Evolutionary conservation across 2,888 invertebrate species (phyloP), one percentile per base, ranked within the genome.

Genomic region (Tenthredo amoena): DNA sequence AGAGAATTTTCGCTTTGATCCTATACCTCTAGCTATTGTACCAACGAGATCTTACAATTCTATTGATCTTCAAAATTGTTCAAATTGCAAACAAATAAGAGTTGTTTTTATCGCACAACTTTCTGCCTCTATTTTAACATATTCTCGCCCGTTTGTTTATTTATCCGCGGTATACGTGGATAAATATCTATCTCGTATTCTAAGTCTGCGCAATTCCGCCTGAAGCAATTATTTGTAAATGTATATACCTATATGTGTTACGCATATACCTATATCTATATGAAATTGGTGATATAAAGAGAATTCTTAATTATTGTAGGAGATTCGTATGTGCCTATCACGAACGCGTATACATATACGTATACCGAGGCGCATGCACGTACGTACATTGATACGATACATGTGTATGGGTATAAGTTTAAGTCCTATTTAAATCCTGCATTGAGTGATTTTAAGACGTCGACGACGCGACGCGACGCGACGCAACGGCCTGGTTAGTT

Each of bases 391-490:
- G 4, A 68, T n/a, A 43, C 43, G 4, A 12, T 12, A 72, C 43
- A 5, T 21, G 1, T 4, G 26, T 62, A 34, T 34, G 6, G 15
- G 31, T 68, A 18, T 26, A 68, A 68, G 68, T 68, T 68, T 12
- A 62, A 21, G 21, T 74, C 72, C 72, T 74, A 74, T 74, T 74
- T 74, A 40, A 43, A 74, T 74, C 43, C 72, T 31, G 72, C 72
- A 74, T 74, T 43, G 72, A 74, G 72, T 74, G 72, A 74, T 74
- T 74, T 43, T 43, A 43, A 74, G 72, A 40, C 72, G 21, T n/a
- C 55, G 55, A 55, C 18, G 55, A 55, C 55, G 55, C 18, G 50
- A 1, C 50, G 18, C 50, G 50, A 3, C 50, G 50, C 50, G 50
- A 10, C 43, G 37, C 43, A n/a, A 72, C 68, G 68, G 68, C 68